A percentile compares a stretch with the other conserved stretches of the same genome.
These are phyloP conservation scores for Homalodisca vitripennis DNA, from an alignment of 1,140 invertebrate species.

Conservation along the genomic window DNA sequence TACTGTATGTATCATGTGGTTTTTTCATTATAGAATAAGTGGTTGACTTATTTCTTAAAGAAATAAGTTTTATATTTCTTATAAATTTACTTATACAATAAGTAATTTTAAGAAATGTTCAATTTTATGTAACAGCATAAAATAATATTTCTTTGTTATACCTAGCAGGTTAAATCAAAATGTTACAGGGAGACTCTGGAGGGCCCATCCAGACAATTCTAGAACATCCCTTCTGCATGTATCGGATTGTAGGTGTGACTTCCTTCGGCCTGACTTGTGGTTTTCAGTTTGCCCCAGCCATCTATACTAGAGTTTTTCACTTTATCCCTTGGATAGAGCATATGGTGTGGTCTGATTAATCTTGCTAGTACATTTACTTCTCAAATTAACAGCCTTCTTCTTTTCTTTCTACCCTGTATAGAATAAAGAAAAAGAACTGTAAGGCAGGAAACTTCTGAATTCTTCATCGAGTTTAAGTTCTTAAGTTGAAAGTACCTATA, in stretches of 20 bases:
- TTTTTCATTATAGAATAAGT: no score
- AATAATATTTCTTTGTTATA: background rate
- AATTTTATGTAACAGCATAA: background rate
- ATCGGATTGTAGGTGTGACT: constrained; percentile 58
- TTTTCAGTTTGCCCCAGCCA: constrained; percentile 52
- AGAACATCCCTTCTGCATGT: constrained; percentile 54
- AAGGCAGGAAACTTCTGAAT: no score
- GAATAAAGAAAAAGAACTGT: no score
- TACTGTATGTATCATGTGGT: no score
- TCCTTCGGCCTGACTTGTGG: constrained; percentile 63
- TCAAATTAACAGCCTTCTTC: no score
- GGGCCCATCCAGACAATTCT: constrained; percentile 55
- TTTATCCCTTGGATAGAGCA: constrained; percentile 67
- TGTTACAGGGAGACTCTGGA: constrained; percentile 61
- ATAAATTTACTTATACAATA: background rate
- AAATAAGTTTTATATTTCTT: no score
- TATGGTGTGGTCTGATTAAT: constrained; percentile 51
- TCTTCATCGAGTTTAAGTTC: no score
- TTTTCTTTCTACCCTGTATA: no score
- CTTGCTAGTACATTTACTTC: no score
- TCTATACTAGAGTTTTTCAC: constrained; percentile 65
- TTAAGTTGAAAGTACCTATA: no score
- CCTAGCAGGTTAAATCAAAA: background rate
- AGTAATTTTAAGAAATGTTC: background rate
- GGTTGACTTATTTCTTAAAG: background rate